These are phyloP conservation scores for Hirtodrosophila histrioides DNA, from an alignment of 2,888 invertebrate species.

Conservation along the genomic window DNA sequence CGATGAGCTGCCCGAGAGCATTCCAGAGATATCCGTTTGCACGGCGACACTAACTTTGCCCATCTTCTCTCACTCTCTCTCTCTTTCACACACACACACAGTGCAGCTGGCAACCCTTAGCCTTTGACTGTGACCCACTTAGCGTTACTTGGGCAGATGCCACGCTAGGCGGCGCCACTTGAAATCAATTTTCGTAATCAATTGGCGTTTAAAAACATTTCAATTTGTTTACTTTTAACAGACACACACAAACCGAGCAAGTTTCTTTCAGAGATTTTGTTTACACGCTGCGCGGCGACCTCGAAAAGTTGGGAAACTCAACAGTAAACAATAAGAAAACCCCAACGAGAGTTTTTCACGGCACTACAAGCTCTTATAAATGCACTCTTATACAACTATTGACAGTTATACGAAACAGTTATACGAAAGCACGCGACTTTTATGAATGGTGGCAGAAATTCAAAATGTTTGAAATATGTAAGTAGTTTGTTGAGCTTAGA, in stretches of 20 bases:
- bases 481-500: conserved; percentile 6
- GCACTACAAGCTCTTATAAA: conserved; percentile 48
- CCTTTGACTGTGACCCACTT: conserved; percentile 62
- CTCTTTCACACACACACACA: not conserved
- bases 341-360: conserved; percentile 10
- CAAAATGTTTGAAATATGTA: conserved; percentile 6
- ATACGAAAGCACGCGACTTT: conserved; percentile 60
- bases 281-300: conserved; percentile 43
- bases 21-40: conserved; percentile 83
- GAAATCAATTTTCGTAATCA: conserved; percentile 69
- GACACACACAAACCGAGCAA: conserved; percentile 9
- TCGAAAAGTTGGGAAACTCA: conserved; percentile 53
- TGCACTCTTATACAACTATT: conserved; percentile 33
- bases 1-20: conserved; percentile 77
- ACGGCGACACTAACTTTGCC: conserved; percentile 82
- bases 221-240: conserved; percentile 47
- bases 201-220: conserved; percentile 65
- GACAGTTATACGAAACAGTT: conserved; percentile 34
- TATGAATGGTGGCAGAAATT: conserved; percentile 33
- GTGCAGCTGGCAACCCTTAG: conserved; percentile 34
- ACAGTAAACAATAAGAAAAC: conserved; percentile 43
- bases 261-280: conserved; percentile 20
- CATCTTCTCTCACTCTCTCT: conserved; percentile 43
- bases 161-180: conserved; percentile 59
- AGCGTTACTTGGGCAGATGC: conserved; percentile 23